Evolutionary conservation across 2,797 vertebrate species (phyloP), one percentile per base, ranked within the genome.

Genomic region (Gymnopithys bicolor): DNA sequence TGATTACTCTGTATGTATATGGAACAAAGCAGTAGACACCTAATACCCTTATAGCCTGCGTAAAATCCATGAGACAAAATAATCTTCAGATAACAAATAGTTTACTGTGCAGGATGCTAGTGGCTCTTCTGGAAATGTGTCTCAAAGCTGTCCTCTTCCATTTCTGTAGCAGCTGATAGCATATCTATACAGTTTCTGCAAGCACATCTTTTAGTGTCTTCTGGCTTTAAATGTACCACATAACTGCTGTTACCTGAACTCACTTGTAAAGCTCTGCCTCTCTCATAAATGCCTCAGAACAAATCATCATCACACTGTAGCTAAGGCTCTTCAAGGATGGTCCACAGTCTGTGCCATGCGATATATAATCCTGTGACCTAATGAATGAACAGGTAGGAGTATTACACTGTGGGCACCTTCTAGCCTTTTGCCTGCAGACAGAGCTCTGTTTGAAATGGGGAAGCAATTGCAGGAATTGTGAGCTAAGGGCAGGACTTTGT

Each of bases 51-150:
- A 48, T 6, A 91, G 32, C 23, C 18, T 52, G 32, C 66, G 51
- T 63, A 71, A 94, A 94, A 95, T 83, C n/a, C 19, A 9, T 43
- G 24, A 16, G 27, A 75, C 30, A 71, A 68, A 93, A 76, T 51
- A 46, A 78, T 64, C 37, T 53, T 86, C 22, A 84, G 51, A 66
- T 68, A 69, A 24, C 3, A 7, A 88, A 81, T 17, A 83, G 37
- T 46, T 90, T 64, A 37, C 64, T 28, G 39, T 14, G 30, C 41
- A 74, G 30, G 22, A 59, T 17, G 2, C 51, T 58, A 55, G 16
- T 43, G 84, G 48, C 21, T 49, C 10, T 32, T 90, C 39, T 58
- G 39, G 39, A 94, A 73, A 74, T 1, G 2, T 43, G 19, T 78
- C 73, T 89, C 60, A 77, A 80, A 92, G 51, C 28, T 56, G 27